Base-by-base conservation (phyloP, 1,140 invertebrate genomes). In the Teleopsis dalmanni region DNA sequence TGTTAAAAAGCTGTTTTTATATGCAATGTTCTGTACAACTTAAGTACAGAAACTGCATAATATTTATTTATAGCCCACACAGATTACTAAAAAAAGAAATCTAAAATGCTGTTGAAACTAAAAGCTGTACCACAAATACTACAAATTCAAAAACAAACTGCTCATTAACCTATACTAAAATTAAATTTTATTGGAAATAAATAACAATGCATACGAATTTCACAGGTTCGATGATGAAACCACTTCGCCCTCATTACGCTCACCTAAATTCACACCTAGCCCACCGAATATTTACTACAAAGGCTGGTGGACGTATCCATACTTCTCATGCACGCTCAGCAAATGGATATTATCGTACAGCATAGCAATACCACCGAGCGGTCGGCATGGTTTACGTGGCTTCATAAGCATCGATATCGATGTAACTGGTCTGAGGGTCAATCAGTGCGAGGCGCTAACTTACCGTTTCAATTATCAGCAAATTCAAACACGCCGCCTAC, bases 401-500 rank as follows among this genome's bases (percentile, higher is more conserved):
- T 81, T 90, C 59, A 75, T 91, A 27, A 88, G 85, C 50, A 75
- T 91, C 42, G 88, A 93, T 70, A 81, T 92, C 55, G 87, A 92
- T 69, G 76, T 92, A 58, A 87, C 85, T 35, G 75, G 78, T 40
- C 72, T 92, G 57, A 85, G 91, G 62, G 81, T 93, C 48, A 91
- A 93, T 72, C 90, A 93, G 62, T 93, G 90, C 65, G 87, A 91
- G 57, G 62, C 58, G 33, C 49, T 52, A 35, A 50, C 41, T 21
- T 66, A 54, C 49, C 62, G 58, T 16, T 69, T 68, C 43, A 53
- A 46, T 45, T 48, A 48, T 33, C 46, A 52, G 14, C 51, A 52
- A 33, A 44, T 52, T 31, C 51, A 52, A 33, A 33, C 41, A 18
- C 40, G 51, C 8, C 51, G 51, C 7, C 37, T 53, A 8, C 51